A percentile compares a stretch with the other conserved stretches of the same genome.
Conservation (phyloP, 2,888 invertebrate genomes). For the Drosophila subsilvestris region DNA sequence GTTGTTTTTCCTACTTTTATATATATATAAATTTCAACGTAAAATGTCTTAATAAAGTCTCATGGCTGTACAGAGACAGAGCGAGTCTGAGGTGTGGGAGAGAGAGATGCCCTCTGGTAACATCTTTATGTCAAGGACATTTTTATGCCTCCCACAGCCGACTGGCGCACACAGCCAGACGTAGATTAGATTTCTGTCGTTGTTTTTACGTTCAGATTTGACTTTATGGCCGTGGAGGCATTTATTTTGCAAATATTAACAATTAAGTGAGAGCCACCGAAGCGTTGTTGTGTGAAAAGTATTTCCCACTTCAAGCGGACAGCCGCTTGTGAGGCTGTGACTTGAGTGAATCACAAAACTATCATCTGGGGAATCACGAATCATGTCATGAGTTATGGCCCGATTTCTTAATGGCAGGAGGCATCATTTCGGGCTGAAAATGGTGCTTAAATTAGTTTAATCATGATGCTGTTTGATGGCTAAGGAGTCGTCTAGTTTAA, state of each 20-base stretch:
- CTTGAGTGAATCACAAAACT: background rate
- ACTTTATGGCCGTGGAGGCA: conserved; percentile 31
- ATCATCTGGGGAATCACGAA: background rate
- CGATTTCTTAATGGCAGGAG: background rate
- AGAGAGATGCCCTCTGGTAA: conserved; percentile 27
- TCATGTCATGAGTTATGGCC: background rate
- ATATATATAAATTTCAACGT: conserved; percentile 73
- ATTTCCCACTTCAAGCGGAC: background rate
- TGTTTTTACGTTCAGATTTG: conserved; percentile 45
- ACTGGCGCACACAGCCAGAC: conserved; percentile 25
- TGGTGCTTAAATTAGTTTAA: background rate
- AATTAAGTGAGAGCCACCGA: conserved; percentile 29
- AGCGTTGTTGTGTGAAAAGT: conserved; percentile 16
- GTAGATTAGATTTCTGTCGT: conserved; percentile 32
- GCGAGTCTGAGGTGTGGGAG: background rate
- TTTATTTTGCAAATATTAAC: conserved; percentile 46
- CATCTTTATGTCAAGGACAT: conserved; percentile 80
- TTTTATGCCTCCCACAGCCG: conserved; percentile 72
- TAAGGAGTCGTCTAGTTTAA: background rate
- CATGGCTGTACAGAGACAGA: conserved; percentile 8
- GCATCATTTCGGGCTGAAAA: background rate
- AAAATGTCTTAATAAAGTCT: conserved; percentile 80
- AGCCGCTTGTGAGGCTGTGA: too few relatives aligned
- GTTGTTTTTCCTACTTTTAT: conserved; percentile 60
- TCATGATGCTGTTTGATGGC: background rate